A percentile compares a stretch with the other conserved stretches of the same genome.
These are phyloP conservation scores for Willowsia nigromaculata DNA, from an alignment of 2,888 invertebrate species.

Conservation along the genomic window DNA sequence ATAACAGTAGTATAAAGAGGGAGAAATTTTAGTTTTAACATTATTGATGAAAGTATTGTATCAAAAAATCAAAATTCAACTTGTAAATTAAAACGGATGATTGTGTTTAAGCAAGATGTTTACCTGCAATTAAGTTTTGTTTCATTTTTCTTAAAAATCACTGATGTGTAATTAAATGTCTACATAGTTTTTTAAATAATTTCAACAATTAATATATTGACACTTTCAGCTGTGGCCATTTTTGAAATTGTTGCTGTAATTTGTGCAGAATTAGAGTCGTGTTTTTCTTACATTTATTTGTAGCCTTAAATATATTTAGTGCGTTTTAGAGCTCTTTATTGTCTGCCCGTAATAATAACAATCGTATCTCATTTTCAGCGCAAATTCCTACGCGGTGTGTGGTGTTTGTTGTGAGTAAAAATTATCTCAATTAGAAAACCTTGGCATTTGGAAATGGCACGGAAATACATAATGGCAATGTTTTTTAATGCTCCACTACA, in stretches of 20 bases:
- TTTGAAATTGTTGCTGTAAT: neutral
- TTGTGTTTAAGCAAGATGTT: too few relatives aligned
- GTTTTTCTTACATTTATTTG: neutral
- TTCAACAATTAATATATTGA: too few relatives aligned
- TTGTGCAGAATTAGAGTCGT: neutral
- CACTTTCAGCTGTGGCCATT: neutral
- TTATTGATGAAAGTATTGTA: too few relatives aligned
- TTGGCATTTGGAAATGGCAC: conserved; percentile 10
- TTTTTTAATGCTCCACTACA: neutral
- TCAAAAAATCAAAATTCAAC: too few relatives aligned
- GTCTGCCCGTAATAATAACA: neutral
- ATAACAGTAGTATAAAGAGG: too few relatives aligned
- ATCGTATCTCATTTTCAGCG: neutral
- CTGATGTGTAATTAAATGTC: too few relatives aligned
- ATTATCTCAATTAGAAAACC: neutral
- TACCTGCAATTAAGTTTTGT: too few relatives aligned
- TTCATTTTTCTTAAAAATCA: too few relatives aligned
- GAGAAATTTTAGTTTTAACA: too few relatives aligned
- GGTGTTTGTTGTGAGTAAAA: neutral
- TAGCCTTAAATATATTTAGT: neutral
- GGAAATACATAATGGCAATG: neutral
- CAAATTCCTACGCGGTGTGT: too few relatives aligned
- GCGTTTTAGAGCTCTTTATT: neutral
- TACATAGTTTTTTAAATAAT: too few relatives aligned
- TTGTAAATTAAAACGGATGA: too few relatives aligned